phyloP scores from a whole-genome alignment of 2,797 vertebrate genomes.

The Danio jaintianensis region DNA sequence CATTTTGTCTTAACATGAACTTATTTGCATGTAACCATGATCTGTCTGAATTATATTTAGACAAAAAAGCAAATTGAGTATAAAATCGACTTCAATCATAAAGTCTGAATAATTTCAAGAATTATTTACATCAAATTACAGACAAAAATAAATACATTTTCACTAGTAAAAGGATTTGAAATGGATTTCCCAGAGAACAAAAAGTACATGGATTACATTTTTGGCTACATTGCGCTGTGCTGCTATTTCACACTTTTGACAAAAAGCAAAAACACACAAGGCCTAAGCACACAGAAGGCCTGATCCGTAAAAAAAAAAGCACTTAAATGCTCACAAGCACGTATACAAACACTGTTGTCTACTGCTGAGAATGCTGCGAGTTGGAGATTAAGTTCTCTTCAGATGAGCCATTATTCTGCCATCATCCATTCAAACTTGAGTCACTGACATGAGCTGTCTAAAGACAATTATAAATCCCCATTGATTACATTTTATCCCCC shows the following conservation, averaged over 20 bases:
- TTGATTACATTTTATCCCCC: slow-evolving; percentile 18
- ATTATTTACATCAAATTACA: not conserved
- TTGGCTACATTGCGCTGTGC: slow-evolving; percentile 32
- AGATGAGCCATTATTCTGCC: slow-evolving; percentile 23
- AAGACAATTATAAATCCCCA: slow-evolving; percentile 31
- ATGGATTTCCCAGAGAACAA: slow-evolving; percentile 39
- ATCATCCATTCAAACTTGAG: slow-evolving; percentile 32
- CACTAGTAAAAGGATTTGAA: slow-evolving; percentile 34
- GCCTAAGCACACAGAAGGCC: slow-evolving; percentile 22
- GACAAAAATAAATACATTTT: slow-evolving; percentile 32
- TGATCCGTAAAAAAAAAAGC: slow-evolving; percentile 1
- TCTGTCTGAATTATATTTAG: not conserved
- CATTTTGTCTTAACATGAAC: no score
- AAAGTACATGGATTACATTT: slow-evolving; percentile 28
- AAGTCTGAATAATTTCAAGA: not conserved
- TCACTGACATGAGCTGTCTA: slow-evolving; percentile 27
- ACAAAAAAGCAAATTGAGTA: not conserved
- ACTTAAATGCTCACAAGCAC: not conserved
- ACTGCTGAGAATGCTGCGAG: slow-evolving; percentile 34
- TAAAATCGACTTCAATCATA: slow-evolving; percentile 2
- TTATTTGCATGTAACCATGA: not conserved
- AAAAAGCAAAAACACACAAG: slow-evolving; percentile 22
- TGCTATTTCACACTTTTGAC: slow-evolving; percentile 37
- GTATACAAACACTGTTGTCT: not conserved
- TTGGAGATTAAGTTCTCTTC: slow-evolving; percentile 39